Evolutionary conservation across 2,797 vertebrate species (phyloP).

Genomic region (Phyllotis vaccarum): DNA sequence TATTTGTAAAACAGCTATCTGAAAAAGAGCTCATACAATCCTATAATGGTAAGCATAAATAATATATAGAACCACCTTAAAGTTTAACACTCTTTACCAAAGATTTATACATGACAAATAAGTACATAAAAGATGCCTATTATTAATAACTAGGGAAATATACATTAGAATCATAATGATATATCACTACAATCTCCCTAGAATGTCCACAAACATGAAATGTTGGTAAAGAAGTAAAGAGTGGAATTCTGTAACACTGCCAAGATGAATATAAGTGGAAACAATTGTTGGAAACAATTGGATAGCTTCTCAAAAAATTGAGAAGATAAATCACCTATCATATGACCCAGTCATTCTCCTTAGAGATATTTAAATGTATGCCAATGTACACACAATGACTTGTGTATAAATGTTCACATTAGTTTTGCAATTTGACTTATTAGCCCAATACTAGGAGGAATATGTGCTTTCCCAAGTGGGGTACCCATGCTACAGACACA

Average conservation of each 20-base stretch:
- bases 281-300: background rate
- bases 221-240: background rate
- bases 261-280: background rate
- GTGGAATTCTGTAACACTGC: background rate
- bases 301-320: background rate
- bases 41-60: background rate
- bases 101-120: background rate
- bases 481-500: background rate
- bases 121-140: slow-evolving; percentile 30
- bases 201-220: background rate
- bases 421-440: background rate
- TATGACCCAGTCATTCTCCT: background rate
- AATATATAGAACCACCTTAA: background rate
- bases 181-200: background rate
- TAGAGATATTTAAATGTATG: background rate
- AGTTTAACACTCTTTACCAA: background rate
- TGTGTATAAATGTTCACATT: background rate
- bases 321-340: background rate
- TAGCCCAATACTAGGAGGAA: background rate
- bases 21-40: background rate
- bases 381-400: background rate
- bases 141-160: background rate
- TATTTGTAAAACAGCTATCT: background rate
- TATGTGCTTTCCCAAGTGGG: background rate
- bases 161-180: background rate